These are phyloP conservation scores for Semaprochilodus insignis DNA, from an alignment of 2,797 vertebrate genomes.

Conservation along the genomic window DNA sequence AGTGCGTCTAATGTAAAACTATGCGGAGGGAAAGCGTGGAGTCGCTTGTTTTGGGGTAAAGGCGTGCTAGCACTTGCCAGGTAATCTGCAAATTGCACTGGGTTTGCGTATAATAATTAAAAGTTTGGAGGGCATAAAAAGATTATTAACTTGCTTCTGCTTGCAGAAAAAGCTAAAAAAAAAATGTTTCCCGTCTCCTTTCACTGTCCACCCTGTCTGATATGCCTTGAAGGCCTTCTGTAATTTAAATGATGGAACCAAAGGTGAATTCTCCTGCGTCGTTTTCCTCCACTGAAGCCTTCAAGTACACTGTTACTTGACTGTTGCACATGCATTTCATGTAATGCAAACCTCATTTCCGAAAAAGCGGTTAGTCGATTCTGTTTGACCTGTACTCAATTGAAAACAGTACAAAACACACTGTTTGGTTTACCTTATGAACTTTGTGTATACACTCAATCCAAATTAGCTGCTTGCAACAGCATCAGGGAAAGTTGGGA, in stretches of 20 bases:
- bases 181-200: slow-evolving; percentile 24
- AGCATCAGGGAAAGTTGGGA: too few species aligned
- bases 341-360: too few species aligned
- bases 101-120: slow-evolving; percentile 72
- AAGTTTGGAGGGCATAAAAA: slow-evolving; percentile 68
- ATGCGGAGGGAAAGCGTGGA: slow-evolving; percentile 61
- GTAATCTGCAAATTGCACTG: slow-evolving; percentile 72
- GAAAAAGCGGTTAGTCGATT: too few species aligned
- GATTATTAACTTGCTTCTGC: slow-evolving; percentile 78
- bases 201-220: neutral
- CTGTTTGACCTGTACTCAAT: too few species aligned
- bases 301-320: too few species aligned
- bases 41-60: slow-evolving; percentile 63
- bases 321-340: too few species aligned
- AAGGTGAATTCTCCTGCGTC: neutral
- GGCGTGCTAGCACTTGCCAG: slow-evolving; percentile 76
- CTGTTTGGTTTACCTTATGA: too few species aligned
- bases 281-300: neutral
- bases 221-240: slow-evolving; percentile 29
- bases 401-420: too few species aligned
- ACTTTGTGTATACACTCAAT: too few species aligned
- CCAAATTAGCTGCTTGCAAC: too few species aligned
- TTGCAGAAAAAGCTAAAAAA: slow-evolving; percentile 61
- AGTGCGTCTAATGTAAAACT: slow-evolving; percentile 55
- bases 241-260: neutral